Evolutionary conservation across 1,140 invertebrate species (phyloP).

Genomic region (Harpegnathos saltator): DNA sequence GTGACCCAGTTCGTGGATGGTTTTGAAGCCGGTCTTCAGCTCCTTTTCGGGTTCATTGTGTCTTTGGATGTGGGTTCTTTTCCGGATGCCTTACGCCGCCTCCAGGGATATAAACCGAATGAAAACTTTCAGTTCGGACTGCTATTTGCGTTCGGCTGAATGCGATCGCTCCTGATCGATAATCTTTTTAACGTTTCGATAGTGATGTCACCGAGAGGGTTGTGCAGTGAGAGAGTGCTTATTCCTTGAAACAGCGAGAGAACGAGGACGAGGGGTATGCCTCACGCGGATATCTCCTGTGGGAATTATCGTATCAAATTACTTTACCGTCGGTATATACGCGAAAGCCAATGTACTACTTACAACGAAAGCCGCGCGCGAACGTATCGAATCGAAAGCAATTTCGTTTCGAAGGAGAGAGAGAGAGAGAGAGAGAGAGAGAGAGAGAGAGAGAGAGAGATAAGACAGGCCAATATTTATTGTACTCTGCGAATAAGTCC

Average conservation of each 20-base stretch:
- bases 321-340: not conserved
- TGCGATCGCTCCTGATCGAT: constrained; percentile 17
- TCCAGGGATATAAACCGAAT: constrained; percentile 4
- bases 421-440: not conserved
- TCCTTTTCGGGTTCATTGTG: constrained; percentile 33
- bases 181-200: constrained; percentile 13
- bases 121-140: constrained; percentile 11
- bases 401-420: not conserved
- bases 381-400: constrained; percentile 10
- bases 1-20: constrained; percentile 67
- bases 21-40: constrained; percentile 62
- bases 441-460: not conserved
- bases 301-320: not conserved
- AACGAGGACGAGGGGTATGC: not conserved
- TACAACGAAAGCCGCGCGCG: not conserved
- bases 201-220: not conserved
- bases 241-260: not conserved
- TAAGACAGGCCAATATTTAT: not conserved
- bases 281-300: not conserved
- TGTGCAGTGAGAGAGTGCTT: not conserved
- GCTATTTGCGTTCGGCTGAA: constrained; percentile 23
- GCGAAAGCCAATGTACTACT: constrained; percentile 1
- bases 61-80: constrained; percentile 48
- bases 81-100: not conserved
- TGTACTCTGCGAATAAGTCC: not conserved